These are phyloP conservation scores for Pollimyrus isidori DNA, from an alignment of 2,113 vertebrate genomes.

Conservation along the genomic window DNA sequence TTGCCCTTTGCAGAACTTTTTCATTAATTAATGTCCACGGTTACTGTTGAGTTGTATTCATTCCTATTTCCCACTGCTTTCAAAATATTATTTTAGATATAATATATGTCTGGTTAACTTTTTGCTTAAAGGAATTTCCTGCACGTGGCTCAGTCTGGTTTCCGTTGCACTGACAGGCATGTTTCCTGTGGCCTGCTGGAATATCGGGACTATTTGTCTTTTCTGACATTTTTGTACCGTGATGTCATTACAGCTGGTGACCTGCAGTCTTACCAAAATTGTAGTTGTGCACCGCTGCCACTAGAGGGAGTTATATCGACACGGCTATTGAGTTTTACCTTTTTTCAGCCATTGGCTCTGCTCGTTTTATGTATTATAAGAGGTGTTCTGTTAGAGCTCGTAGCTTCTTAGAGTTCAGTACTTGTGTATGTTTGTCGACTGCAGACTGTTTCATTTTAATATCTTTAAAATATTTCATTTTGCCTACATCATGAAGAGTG, in stretches of 20 bases:
- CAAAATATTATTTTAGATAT: background rate
- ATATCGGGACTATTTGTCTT: background rate
- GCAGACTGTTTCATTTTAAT: background rate
- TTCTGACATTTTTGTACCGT: background rate
- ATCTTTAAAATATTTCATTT: background rate
- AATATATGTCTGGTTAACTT: background rate
- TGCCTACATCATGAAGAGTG: background rate
- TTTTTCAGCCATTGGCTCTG: background rate
- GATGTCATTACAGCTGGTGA: slow-evolving; percentile 23
- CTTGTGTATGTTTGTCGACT: background rate
- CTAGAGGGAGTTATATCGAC: slow-evolving; percentile 37
- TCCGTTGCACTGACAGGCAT: background rate
- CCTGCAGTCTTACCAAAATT: slow-evolving; percentile 39
- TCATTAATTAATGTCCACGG: background rate
- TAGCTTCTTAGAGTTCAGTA: background rate
- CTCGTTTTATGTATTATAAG: background rate
- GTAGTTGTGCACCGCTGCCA: slow-evolving; percentile 32
- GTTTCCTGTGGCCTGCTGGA: background rate
- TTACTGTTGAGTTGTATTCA: background rate
- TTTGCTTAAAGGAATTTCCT: background rate
- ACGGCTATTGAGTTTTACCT: background rate
- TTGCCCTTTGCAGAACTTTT: background rate
- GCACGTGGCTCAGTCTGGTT: background rate
- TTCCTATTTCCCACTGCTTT: background rate
- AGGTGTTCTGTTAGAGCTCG: background rate